phyloP scores from a whole-genome alignment of 2,113 vertebrate species.

The Brachyistius frenatus region DNA sequence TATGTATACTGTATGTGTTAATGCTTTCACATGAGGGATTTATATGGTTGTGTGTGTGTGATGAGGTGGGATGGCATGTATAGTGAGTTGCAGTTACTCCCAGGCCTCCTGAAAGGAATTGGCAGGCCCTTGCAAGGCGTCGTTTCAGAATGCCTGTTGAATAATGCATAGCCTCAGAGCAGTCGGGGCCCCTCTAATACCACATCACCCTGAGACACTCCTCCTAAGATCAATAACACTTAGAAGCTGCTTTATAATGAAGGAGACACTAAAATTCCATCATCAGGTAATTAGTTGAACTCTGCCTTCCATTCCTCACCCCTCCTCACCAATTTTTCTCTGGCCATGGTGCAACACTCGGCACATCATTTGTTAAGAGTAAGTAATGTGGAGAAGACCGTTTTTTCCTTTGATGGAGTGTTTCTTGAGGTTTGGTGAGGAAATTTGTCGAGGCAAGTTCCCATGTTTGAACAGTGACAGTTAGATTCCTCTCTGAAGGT shows the following conservation, averaged over 20 bases:
- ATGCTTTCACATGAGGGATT: constrained; percentile 5
- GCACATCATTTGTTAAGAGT: constrained; percentile 44
- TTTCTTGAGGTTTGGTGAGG: constrained; percentile 66
- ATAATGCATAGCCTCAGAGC: constrained; percentile 87
- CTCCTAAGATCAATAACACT: constrained; percentile 89
- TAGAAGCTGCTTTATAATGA: constrained; percentile 88
- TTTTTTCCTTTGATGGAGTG: constrained; percentile 42
- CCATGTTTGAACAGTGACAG: constrained; percentile 37
- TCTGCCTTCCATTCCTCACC: constrained; percentile 58
- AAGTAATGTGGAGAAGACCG: constrained; percentile 38
- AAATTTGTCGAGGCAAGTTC: constrained; percentile 54
- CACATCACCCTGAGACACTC: constrained; percentile 86
- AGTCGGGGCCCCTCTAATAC: constrained; percentile 86
- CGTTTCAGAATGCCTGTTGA: constrained; percentile 82
- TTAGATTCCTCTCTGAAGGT: constrained; percentile 28
- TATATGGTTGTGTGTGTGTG: constrained; percentile 12
- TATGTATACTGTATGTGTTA: constrained; percentile 2
- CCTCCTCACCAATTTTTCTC: constrained; percentile 45
- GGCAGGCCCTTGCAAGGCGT: constrained; percentile 73
- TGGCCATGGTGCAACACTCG: not conserved
- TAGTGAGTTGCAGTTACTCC: constrained; percentile 69
- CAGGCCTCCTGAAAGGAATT: constrained; percentile 81
- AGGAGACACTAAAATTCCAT: constrained; percentile 85
- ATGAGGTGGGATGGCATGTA: constrained; percentile 19
- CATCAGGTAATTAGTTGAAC: constrained; percentile 84